Conservation (phyloP, 2,113 vertebrate species). For the Damaliscus lunatus region DNA sequence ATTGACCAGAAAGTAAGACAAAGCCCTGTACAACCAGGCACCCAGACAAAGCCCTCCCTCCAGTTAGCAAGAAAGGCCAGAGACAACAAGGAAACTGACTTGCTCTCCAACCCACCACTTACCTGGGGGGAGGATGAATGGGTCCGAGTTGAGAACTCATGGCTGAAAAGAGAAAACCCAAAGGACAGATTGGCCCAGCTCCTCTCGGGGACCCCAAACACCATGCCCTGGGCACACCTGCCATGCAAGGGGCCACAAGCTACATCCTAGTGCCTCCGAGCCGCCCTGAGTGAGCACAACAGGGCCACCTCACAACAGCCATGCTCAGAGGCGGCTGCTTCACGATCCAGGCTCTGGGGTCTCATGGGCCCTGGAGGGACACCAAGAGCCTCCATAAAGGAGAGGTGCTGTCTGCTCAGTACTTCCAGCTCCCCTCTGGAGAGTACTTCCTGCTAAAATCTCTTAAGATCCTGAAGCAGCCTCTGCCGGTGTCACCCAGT, state of each 20-base stretch:
- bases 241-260: neutral
- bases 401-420: neutral
- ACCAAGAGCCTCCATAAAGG: neutral
- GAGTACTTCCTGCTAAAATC: neutral
- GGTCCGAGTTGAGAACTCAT: conserved; percentile 90
- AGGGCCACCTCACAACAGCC: neutral
- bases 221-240: neutral
- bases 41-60: neutral
- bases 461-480: neutral
- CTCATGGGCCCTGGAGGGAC: neutral
- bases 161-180: conserved; percentile 77
- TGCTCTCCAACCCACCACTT: conserved; percentile 12
- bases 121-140: conserved; percentile 86
- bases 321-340: too few species aligned
- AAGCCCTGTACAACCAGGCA: neutral
- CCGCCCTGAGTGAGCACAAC: neutral
- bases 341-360: neutral
- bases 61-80: neutral
- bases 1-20: neutral
- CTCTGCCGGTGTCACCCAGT: neutral
- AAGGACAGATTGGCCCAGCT: neutral
- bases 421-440: neutral
- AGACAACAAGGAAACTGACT: accelerated
- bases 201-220: neutral
- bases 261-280: neutral